Base-by-base conservation (phyloP, 2,113 vertebrate species). In the Pachyramphus minor region DNA sequence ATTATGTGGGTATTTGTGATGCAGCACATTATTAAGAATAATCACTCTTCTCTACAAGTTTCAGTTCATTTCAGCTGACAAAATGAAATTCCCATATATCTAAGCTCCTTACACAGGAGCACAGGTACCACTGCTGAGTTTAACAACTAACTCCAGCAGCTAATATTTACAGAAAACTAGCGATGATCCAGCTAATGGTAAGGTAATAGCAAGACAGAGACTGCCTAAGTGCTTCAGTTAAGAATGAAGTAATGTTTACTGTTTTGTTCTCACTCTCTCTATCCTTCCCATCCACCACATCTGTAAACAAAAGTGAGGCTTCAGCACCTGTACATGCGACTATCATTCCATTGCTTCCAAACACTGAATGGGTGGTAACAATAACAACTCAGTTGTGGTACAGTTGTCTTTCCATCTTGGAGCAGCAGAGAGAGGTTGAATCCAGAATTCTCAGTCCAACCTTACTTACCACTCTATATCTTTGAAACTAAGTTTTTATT, bases 281-380 rank as follows among this genome's bases (percentile, higher is more conserved):
- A 14, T 45, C 33, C 28, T 60, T 92, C 8, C 25, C 8, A 45
- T 20, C 22, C 23, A 64, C 25, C 28, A 66, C 10, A 72, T 22
- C 39, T 45, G 21, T 45, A 47, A 59, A 50, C 5, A 90, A 63
- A 63, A 68, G 18, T 30, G 58, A 87, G 67, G 20, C 6, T 42
- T 16, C 53, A 31, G 42, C 33, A 55, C 39, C 8, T n/a, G 2
- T 20, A 44, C 10, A 35, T n/a, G 11, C 42, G n/a, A 56, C 15
- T 52, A 37, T 55, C 18, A 55, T 47, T 53, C 7, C 19, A 50
- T 11, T 64, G 27, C 14, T 77, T 68, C 45, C 49, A 60, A 59
- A 56, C 9, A 76, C 1, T 30, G 44, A 89, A 81, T 24, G n/a
- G 44, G 9, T 2, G 0, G 8, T 7, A 59, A 52, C 0, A 0